Evolutionary conservation across 1,140 invertebrate genomes (phyloP), one percentile per base, ranked within the genome.

Genomic region (Choristoneura fumiferana): DNA sequence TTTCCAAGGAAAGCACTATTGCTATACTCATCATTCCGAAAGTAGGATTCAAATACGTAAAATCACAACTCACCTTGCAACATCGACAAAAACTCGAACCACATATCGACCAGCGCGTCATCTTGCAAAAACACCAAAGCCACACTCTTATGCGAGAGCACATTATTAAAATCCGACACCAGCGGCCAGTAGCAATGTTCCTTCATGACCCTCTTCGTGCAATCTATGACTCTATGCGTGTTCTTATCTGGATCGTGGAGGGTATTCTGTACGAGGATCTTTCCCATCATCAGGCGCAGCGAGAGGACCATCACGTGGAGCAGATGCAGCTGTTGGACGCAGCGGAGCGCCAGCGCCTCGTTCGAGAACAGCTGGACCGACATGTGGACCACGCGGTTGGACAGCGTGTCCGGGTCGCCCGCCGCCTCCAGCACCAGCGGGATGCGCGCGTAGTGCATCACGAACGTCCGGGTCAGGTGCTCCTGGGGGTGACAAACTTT

Each of bases 141-240:
- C 12, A 99, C 96, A 8, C 94, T 95, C 66, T 94, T 92, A 85
- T 99, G 98, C 0, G 96, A 97, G 0, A 99, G 90, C n/a, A 99
- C 95, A 87, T 99, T 99, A 78, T 98, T 99, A 35, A 99, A 93
- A 91, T 99, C 98, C 0, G 97, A 98, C 35, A 99, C 96, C 1
- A 99, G 90, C 8, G 98, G 97, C 98, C 98, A 99, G 89, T 98
- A 99, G 89, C 97, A 98, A 87, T 99, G 98, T 76, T 98, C 96
- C 85, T 97, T 98, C 96, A 99, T 98, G 4, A 98, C 95, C 65
- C 94, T 92, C 63, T 95, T 92, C 9, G 93, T 95, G 83, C 97
- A 99, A 76, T 98, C 97, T 4, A 99, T 97, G n/a, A 99, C 97
- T 71, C 92, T 93, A 79, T 98, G 96, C 69, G 93, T 94, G 84